These are phyloP conservation scores for Drosophila elegans DNA, from an alignment of 1,140 invertebrate species.

Conservation along the genomic window DNA sequence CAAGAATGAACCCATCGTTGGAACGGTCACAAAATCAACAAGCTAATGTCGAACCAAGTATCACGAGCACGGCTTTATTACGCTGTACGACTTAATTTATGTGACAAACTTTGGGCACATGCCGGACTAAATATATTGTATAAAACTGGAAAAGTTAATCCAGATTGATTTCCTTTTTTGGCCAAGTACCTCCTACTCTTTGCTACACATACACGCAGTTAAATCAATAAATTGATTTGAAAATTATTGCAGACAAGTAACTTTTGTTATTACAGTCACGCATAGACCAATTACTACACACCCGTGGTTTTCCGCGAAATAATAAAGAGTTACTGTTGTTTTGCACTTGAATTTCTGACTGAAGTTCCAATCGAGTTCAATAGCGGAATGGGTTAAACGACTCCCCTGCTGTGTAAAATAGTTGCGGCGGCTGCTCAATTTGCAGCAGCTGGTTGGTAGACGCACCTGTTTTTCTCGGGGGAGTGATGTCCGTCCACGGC, in stretches of 20 bases:
- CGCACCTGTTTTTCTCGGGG: background rate
- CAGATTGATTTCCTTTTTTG: slow-evolving; percentile 14
- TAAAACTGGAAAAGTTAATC: slow-evolving; percentile 5
- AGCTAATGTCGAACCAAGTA: slow-evolving; percentile 25
- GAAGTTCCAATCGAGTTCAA: slow-evolving; percentile 26
- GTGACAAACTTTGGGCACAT: slow-evolving; percentile 11
- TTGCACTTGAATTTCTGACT: slow-evolving; percentile 1
- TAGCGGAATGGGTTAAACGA: slow-evolving; percentile 39
- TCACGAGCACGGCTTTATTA: slow-evolving; percentile 21
- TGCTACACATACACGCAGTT: background rate
- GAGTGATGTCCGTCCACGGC: slow-evolving; percentile 37
- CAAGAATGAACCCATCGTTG: slow-evolving; percentile 44
- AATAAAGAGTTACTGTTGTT: slow-evolving; percentile 3
- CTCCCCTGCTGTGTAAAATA: slow-evolving; percentile 41
- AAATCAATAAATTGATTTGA: slow-evolving; percentile 37
- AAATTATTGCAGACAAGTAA: slow-evolving; percentile 19
- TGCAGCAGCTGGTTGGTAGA: slow-evolving; percentile 7
- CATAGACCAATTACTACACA: slow-evolving; percentile 16
- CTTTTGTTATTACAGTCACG: slow-evolving; percentile 9
- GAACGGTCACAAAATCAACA: slow-evolving; percentile 41
- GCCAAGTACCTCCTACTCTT: background rate
- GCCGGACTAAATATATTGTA: slow-evolving; percentile 9
- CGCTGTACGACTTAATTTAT: slow-evolving; percentile 18
- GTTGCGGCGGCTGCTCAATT: slow-evolving; percentile 61
- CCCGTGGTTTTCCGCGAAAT: slow-evolving; percentile 15